Percentiles rank a stretch among this genome's conserved stretches.
Conservation (phyloP, 1,140 invertebrate genomes). For the Hypsibius dujardini region DNA sequence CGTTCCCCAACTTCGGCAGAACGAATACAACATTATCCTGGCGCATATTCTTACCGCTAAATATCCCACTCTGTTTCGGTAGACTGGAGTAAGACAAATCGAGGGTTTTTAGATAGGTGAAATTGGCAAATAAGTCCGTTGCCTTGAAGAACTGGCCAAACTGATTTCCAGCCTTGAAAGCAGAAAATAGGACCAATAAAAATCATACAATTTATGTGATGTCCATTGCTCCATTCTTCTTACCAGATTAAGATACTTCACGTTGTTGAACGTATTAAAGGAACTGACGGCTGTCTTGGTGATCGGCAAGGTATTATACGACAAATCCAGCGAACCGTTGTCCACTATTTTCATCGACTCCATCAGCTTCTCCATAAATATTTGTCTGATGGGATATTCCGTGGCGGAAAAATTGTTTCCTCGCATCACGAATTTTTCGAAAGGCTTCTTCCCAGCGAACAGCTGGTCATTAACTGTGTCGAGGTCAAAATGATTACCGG, state of each 20-base stretch:
- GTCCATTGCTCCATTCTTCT: too few species aligned
- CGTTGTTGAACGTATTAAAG: not conserved
- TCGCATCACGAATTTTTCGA: not conserved
- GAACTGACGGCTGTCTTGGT: not conserved
- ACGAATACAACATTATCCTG: too few species aligned
- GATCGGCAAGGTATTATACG: not conserved
- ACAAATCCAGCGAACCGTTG: not conserved
- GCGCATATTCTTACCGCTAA: not conserved
- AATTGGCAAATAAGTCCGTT: not conserved
- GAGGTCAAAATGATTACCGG: not conserved
- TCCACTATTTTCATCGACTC: not conserved
- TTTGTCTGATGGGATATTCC: not conserved
- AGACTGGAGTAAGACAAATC: not conserved
- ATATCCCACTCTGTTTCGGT: not conserved
- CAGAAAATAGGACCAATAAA: too few species aligned
- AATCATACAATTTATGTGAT: too few species aligned
- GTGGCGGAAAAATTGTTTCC: not conserved
- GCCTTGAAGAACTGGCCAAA: conserved; percentile 1
- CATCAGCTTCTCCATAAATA: not conserved
- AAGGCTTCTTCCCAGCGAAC: not conserved
- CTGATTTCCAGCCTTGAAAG: not conserved
- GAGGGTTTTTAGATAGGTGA: not conserved
- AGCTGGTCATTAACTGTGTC: not conserved
- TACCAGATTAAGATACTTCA: too few species aligned
- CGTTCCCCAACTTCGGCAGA: too few species aligned